These are phyloP conservation scores for Naso thynnoides DNA, from an alignment of 2,797 vertebrate genomes.

Conservation along the genomic window DNA sequence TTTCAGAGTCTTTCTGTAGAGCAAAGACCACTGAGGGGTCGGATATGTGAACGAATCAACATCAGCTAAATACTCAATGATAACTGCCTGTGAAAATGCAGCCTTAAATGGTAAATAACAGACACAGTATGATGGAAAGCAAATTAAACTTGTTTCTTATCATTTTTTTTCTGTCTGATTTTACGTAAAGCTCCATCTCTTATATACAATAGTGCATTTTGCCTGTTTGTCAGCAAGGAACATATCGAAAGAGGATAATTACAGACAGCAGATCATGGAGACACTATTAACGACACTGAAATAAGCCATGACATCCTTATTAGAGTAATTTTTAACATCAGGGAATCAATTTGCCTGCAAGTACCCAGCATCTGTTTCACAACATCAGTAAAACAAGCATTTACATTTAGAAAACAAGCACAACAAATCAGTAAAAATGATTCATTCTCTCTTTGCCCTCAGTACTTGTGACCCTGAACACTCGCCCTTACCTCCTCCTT, in stretches of 20 bases:
- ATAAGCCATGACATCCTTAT: neutral
- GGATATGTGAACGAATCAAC: neutral
- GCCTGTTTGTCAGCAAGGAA: neutral
- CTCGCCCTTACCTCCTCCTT: neutral
- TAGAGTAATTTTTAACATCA: slow-evolving; percentile 1
- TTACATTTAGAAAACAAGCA: slow-evolving; percentile 1
- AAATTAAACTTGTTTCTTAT: neutral
- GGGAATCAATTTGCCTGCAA: slow-evolving; percentile 13
- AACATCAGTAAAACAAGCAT: slow-evolving; percentile 18
- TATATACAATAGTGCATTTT: neutral
- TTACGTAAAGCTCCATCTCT: neutral
- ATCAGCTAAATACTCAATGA: neutral
- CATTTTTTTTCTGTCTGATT: neutral
- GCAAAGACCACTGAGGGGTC: neutral
- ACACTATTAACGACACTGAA: slow-evolving; percentile 6
- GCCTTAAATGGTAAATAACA: too few species aligned
- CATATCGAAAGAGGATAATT: neutral
- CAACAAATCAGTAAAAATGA: neutral
- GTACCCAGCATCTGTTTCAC: slow-evolving; percentile 3
- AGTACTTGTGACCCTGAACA: neutral
- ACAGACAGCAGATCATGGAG: slow-evolving; percentile 1
- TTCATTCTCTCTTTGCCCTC: neutral
- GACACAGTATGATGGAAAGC: neutral
- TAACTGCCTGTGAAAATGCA: neutral
- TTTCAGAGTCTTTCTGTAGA: neutral